These are phyloP conservation scores for Channallabes apus DNA, from an alignment of 2,797 vertebrate species.

Conservation along the genomic window DNA sequence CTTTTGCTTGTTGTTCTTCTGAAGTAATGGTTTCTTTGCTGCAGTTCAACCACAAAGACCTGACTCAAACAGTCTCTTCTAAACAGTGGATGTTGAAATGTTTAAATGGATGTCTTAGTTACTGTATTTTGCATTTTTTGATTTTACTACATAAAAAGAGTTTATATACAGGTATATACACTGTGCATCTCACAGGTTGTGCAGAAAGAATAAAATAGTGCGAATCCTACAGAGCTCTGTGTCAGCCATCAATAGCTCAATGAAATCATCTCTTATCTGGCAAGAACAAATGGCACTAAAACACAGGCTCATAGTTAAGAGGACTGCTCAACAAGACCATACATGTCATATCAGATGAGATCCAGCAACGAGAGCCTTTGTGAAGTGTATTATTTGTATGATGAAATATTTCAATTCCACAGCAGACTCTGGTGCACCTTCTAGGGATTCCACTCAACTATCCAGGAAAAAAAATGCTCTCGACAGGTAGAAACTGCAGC, in stretches of 20 bases:
- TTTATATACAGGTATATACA: too few relatives aligned
- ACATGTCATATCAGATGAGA: constrained; percentile 26
- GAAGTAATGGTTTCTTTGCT: too few relatives aligned
- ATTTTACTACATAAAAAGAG: too few relatives aligned
- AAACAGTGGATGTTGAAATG: too few relatives aligned
- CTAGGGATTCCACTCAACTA: constrained; percentile 16
- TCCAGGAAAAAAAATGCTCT: not conserved
- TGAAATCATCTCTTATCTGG: constrained; percentile 9
- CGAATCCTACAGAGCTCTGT: not conserved
- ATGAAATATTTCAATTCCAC: constrained; percentile 27
- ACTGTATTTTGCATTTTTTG: too few relatives aligned
- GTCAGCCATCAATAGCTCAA: not conserved
- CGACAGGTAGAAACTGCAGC: not conserved
- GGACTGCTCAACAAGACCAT: not conserved
- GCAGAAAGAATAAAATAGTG: not conserved
- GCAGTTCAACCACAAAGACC: too few relatives aligned
- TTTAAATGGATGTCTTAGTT: too few relatives aligned
- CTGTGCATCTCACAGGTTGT: not conserved
- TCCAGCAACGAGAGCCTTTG: constrained; percentile 21
- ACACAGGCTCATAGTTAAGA: not conserved
- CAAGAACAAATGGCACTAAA: constrained; percentile 1
- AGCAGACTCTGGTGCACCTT: not conserved
- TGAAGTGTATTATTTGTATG: constrained; percentile 29
- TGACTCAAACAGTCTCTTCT: too few relatives aligned
- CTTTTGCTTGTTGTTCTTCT: too few relatives aligned